phyloP scores from a whole-genome alignment of 2,113 vertebrate genomes.

The Amphiprion percula region DNA sequence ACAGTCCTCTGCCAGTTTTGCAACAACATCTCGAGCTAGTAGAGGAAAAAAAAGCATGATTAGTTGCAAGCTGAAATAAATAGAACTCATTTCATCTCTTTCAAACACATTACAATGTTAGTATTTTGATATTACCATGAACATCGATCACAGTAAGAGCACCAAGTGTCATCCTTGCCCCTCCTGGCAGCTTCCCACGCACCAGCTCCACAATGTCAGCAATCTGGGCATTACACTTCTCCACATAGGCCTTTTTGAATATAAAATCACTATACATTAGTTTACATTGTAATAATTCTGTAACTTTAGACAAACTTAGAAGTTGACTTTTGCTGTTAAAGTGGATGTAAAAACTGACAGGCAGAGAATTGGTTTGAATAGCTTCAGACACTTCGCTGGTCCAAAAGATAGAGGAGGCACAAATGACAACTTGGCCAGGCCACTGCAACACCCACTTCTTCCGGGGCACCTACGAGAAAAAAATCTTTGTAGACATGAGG shows the following conservation, averaged over 20 bases:
- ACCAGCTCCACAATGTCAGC: constrained; percentile 91
- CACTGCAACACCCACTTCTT: constrained; percentile 93
- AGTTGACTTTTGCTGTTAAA: constrained; percentile 40
- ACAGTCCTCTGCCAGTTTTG: constrained; percentile 85
- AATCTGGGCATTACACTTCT: constrained; percentile 91
- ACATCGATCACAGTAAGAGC: constrained; percentile 94
- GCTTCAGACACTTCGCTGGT: constrained; percentile 92
- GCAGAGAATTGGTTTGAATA: constrained; percentile 84
- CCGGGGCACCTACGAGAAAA: constrained; percentile 84
- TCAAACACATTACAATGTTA: constrained; percentile 1
- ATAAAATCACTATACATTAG: constrained; percentile 31
- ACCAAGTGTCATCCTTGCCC: constrained; percentile 91
- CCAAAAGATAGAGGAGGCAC: constrained; percentile 94
- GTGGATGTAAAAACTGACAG: constrained; percentile 78
- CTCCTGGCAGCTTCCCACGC: constrained; percentile 89
- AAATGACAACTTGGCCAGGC: constrained; percentile 95
- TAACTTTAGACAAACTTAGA: background rate
- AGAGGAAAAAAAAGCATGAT: background rate
- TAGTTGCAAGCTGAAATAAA: background rate
- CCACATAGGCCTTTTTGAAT: constrained; percentile 88
- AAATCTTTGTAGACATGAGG: background rate
- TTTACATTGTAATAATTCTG: background rate
- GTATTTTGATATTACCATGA: constrained; percentile 85
- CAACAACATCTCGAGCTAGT: constrained; percentile 90
- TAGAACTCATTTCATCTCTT: background rate